Evolutionary conservation across 2,113 vertebrate species (phyloP).

Genomic region (Cichladusa arquata): DNA sequence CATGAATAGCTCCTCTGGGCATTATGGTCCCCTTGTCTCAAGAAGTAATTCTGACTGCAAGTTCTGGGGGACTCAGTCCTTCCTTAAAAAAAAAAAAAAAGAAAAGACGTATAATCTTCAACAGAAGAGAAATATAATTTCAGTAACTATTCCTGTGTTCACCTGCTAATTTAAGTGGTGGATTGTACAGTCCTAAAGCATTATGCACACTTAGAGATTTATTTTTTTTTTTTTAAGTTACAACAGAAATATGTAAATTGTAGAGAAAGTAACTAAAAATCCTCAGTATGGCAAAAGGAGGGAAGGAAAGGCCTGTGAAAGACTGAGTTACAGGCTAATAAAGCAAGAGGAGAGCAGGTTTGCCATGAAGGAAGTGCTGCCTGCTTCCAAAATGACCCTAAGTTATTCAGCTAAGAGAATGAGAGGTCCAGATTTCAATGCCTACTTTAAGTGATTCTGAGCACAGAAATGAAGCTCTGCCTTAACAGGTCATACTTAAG

Average conservation of each 20-base stretch:
- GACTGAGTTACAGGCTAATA: neutral
- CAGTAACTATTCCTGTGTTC: neutral
- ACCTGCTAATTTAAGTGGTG: neutral
- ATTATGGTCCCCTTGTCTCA: neutral
- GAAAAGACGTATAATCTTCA: neutral
- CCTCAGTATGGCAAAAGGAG: neutral
- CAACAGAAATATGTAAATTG: neutral
- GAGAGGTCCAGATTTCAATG: neutral
- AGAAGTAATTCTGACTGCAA: neutral
- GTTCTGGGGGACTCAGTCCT: neutral
- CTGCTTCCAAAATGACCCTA: neutral
- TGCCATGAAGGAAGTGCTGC: neutral
- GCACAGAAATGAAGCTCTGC: neutral
- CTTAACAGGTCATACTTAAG: neutral
- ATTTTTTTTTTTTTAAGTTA: neutral
- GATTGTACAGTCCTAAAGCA: neutral
- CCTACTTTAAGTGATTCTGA: neutral
- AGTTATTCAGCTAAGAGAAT: conserved; percentile 9
- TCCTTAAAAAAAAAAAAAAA: neutral
- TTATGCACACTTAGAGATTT: neutral
- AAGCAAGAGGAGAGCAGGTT: neutral
- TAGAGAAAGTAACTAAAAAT: too few species aligned
- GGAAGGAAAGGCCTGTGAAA: neutral
- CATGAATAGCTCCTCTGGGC: neutral
- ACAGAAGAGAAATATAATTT: neutral